A percentile compares a stretch with the other conserved stretches of the same genome.
Conservation (phyloP, 2,797 vertebrate genomes). For the Podarcis lilfordi region DNA sequence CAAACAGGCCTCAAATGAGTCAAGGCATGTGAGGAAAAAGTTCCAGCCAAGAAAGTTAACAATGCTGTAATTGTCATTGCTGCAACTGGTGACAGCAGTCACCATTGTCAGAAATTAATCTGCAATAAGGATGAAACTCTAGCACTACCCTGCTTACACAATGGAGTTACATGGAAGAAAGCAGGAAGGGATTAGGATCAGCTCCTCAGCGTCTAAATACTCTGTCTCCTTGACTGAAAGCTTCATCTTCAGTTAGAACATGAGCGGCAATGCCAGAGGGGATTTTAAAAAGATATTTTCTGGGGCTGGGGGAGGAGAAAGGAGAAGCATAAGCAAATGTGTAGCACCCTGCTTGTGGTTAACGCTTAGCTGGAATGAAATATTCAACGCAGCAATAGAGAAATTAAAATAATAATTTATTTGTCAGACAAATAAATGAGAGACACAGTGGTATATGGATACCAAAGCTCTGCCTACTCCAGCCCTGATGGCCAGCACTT, state of each 20-base stretch:
- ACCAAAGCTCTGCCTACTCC: too few relatives aligned
- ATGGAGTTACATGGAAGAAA: slow-evolving; percentile 17
- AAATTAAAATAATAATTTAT: too few relatives aligned
- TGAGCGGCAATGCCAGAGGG: slow-evolving; percentile 8
- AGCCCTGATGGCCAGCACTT: too few relatives aligned
- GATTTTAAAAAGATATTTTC: slow-evolving; percentile 34
- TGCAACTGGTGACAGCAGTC: background rate
- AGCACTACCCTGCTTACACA: background rate
- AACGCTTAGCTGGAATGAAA: too few relatives aligned
- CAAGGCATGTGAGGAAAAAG: fast-evolving
- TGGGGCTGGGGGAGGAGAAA: slow-evolving; percentile 10
- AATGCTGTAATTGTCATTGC: background rate
- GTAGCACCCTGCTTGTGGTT: too few relatives aligned
- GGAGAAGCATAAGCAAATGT: slow-evolving; percentile 26
- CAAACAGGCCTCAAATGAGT: background rate
- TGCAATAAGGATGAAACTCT: background rate
- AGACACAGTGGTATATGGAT: too few relatives aligned
- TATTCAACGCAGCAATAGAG: too few relatives aligned
- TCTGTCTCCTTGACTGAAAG: slow-evolving; percentile 25
- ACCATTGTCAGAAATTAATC: slow-evolving; percentile 20
- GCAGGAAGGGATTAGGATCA: slow-evolving; percentile 31
- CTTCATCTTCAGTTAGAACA: slow-evolving; percentile 34
- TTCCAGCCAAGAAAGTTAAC: slow-evolving; percentile 14
- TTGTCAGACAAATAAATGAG: too few relatives aligned
- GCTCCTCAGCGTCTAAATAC: slow-evolving; percentile 19